Evolutionary conservation across 1,140 invertebrate genomes (phyloP).

Genomic region (Anoplophora glabripennis): DNA sequence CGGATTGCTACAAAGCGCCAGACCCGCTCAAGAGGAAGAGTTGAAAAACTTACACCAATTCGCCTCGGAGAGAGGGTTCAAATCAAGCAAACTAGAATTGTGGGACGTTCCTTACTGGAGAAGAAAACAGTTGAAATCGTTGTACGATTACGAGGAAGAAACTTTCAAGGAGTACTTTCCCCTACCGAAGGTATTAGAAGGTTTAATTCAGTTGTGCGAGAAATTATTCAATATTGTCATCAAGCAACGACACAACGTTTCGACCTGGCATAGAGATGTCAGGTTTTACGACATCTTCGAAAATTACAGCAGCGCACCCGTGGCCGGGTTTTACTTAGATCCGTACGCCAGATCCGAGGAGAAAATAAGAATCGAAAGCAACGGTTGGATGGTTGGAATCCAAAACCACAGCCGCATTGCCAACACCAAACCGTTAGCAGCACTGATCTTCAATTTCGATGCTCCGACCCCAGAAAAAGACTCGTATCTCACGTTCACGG

Average conservation of each 20-base stretch:
- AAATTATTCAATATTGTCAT: constrained; percentile 82
- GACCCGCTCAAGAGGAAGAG: constrained; percentile 73
- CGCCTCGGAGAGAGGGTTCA: constrained; percentile 71
- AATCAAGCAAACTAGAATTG: constrained; percentile 60
- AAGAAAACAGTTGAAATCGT: constrained; percentile 63
- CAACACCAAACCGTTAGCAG: constrained; percentile 66
- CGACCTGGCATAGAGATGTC: constrained; percentile 83
- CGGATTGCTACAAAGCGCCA: constrained; percentile 63
- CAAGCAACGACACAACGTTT: constrained; percentile 62
- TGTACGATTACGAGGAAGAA: constrained; percentile 69
- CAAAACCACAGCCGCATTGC: constrained; percentile 63
- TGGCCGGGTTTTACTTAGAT: constrained; percentile 82
- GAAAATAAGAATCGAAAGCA: constrained; percentile 57
- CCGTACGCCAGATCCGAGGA: constrained; percentile 66
- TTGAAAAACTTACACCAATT: constrained; percentile 70
- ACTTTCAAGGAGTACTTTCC: constrained; percentile 81
- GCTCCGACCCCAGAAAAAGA: constrained; percentile 60
- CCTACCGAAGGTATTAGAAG: constrained; percentile 70
- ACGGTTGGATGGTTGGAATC: constrained; percentile 66
- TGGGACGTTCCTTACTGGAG: constrained; percentile 90
- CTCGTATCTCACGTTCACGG: constrained; percentile 70
- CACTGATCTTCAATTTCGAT: constrained; percentile 81
- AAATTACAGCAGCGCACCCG: constrained; percentile 59
- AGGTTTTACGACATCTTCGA: constrained; percentile 80
- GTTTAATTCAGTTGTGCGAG: constrained; percentile 72